These are phyloP conservation scores for Latheticus oryzae DNA, from an alignment of 2,888 invertebrate species.

Conservation along the genomic window DNA sequence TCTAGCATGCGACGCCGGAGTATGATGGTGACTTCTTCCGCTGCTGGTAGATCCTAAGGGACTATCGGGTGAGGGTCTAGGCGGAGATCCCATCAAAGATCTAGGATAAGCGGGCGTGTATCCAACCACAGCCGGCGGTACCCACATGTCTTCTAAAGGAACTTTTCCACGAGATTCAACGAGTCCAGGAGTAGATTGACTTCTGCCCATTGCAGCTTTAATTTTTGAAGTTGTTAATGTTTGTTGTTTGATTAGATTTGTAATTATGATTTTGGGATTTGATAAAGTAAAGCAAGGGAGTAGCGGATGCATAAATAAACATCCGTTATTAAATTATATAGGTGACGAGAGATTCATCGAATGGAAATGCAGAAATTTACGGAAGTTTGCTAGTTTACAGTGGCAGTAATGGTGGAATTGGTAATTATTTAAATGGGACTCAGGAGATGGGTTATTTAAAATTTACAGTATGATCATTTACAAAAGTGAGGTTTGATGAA, in stretches of 20 bases:
- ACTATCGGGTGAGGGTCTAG: slow-evolving; percentile 68
- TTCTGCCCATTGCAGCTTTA: slow-evolving; percentile 92
- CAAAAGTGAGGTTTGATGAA: no score
- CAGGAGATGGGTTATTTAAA: no score
- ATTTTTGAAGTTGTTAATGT: no score
- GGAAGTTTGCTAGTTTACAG: slow-evolving; percentile 16
- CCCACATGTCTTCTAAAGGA: slow-evolving; percentile 88
- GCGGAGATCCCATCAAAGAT: slow-evolving; percentile 66
- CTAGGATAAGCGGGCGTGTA: slow-evolving; percentile 59
- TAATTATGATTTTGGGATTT: slow-evolving; percentile 3
- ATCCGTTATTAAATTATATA: slow-evolving; percentile 21
- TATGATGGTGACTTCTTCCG: slow-evolving; percentile 64
- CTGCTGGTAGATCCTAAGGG: slow-evolving; percentile 67
- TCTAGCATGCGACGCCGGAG: slow-evolving; percentile 63
- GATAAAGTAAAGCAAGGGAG: slow-evolving; percentile 4
- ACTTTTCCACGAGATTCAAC: slow-evolving; percentile 93
- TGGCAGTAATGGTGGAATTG: slow-evolving; percentile 22
- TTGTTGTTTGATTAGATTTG: slow-evolving; percentile 8
- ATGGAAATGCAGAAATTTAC: slow-evolving; percentile 3
- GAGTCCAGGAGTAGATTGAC: slow-evolving; percentile 95
- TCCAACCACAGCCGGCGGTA: slow-evolving; percentile 68
- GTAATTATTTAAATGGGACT: slow-evolving; percentile 27
- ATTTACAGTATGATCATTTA: no score
- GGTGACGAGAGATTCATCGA: slow-evolving; percentile 24
- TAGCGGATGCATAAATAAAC: slow-evolving; percentile 21